These are phyloP conservation scores for Manis pentadactyla DNA, from an alignment of 2,797 vertebrate genomes.

Conservation along the genomic window DNA sequence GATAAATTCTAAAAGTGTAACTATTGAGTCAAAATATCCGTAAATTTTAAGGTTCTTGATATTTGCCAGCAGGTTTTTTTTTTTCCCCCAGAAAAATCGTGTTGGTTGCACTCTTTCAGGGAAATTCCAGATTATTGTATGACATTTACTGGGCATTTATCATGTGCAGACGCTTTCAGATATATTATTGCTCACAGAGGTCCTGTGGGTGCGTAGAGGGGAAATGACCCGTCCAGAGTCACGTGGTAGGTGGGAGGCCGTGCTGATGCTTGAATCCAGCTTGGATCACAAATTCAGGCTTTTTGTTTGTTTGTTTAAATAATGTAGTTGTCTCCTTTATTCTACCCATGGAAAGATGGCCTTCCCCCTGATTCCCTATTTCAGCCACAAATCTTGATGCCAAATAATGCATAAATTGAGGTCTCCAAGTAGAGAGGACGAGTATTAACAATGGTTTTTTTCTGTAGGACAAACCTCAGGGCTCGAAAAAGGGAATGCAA, in stretches of 20 bases:
- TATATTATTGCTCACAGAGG: neutral
- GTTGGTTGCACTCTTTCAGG: neutral
- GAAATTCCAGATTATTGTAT: neutral
- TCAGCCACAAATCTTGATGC: neutral
- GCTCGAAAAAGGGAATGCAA: neutral
- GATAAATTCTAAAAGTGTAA: neutral
- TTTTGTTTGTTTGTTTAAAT: neutral
- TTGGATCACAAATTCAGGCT: neutral
- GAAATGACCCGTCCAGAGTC: neutral
- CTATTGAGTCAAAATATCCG: neutral
- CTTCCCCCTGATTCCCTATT: neutral
- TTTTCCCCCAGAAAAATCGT: neutral
- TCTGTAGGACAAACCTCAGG: neutral
- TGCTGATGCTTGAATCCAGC: neutral
- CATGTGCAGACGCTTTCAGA: accelerated
- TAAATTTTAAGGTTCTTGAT: neutral
- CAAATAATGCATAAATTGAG: neutral
- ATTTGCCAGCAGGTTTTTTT: neutral
- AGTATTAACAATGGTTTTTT: neutral
- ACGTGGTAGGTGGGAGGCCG: neutral
- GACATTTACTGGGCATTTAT: neutral
- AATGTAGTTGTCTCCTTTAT: neutral
- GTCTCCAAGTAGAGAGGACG: neutral
- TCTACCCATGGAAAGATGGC: neutral
- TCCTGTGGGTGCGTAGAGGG: neutral